These are phyloP conservation scores for Amiota communis DNA, from an alignment of 2,888 invertebrate genomes.

Conservation along the genomic window DNA sequence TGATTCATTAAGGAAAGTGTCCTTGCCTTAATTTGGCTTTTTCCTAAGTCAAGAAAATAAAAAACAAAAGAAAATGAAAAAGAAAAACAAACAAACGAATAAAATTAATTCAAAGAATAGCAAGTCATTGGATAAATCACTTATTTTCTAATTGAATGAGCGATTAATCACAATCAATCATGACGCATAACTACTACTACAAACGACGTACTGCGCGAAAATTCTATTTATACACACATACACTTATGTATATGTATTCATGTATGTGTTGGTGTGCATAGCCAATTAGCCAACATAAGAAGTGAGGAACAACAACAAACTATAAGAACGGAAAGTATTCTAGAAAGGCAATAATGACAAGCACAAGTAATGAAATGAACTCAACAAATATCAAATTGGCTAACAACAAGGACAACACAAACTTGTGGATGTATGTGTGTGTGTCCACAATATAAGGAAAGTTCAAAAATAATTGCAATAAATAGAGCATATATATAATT, in stretches of 20 bases:
- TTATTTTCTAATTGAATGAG: slow-evolving; percentile 30
- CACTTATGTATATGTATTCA: neutral
- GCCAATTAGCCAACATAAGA: slow-evolving; percentile 16
- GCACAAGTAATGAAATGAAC: slow-evolving; percentile 19
- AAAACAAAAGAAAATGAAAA: neutral
- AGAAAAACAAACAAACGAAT: neutral
- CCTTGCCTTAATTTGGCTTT: neutral
- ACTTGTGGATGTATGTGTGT: no score
- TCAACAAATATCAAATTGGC: slow-evolving; percentile 29
- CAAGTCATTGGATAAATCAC: slow-evolving; percentile 26
- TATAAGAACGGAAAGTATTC: neutral
- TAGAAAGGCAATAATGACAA: slow-evolving; percentile 10
- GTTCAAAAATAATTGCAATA: slow-evolving; percentile 30
- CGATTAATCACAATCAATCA: slow-evolving; percentile 31
- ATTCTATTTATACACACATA: neutral
- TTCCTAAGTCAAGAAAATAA: neutral
- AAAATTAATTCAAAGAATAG: neutral
- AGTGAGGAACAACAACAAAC: neutral
- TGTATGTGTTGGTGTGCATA: slow-evolving; percentile 3
- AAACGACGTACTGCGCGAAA: no score
- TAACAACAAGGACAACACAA: neutral
- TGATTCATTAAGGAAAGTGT: neutral
- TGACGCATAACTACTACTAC: slow-evolving; percentile 5
- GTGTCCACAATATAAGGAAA: slow-evolving; percentile 3
- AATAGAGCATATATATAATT: neutral